Evolutionary conservation across 2,797 vertebrate genomes (phyloP), one percentile per base, ranked within the genome.

Genomic region (Artibeus jamaicensis): DNA sequence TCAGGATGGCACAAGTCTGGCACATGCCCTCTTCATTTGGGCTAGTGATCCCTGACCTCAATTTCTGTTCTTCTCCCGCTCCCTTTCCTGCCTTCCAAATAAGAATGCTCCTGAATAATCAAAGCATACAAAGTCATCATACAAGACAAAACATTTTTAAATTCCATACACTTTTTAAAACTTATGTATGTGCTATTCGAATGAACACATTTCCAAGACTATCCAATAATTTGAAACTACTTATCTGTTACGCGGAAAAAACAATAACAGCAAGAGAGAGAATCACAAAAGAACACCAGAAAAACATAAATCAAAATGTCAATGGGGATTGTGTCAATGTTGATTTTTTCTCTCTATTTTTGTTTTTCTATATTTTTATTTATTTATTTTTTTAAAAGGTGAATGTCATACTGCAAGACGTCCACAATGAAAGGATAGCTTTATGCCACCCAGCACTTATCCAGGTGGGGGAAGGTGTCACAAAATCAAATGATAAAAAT

Each of bases 401-500:
- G 92, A 53, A 62, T 84, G 21, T 84, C 55, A 73, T 21, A n/a
- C 18, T 39, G 10, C 82, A 19, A 82, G 73, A 91, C 59, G 39
- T 70, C 32, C 42, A 42, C 15, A 12, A 91, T 50, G 79, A 89
- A 90, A 95, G 42, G 29, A 26, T 12, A 48, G 24, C 32, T 83
- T 19, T 39, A 3, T 85, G 59, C n/a, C 32, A 19, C 57, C 73
- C 14, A 16, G 53, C 37, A 42, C 62, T 96, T 79, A 59, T 77
- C 57, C 89, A 97, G 62, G 81, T 95, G 22, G 71, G 57, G 62
- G 74, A 96, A 53, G 34, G 73, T 78, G 24, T 85, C 79, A 29
- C 71, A 42, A 81, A 96, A 95, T 82, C 37, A 92, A 79, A 53
- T 37, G 85, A 57, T 93, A 57, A 87, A 93, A 34, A 74, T 83